Evolutionary conservation across 35 echinoderm and acorn worm genomes (phyloP), one percentile per base, ranked within the genome.

Genomic region (Apostichopus japonicus): DNA sequence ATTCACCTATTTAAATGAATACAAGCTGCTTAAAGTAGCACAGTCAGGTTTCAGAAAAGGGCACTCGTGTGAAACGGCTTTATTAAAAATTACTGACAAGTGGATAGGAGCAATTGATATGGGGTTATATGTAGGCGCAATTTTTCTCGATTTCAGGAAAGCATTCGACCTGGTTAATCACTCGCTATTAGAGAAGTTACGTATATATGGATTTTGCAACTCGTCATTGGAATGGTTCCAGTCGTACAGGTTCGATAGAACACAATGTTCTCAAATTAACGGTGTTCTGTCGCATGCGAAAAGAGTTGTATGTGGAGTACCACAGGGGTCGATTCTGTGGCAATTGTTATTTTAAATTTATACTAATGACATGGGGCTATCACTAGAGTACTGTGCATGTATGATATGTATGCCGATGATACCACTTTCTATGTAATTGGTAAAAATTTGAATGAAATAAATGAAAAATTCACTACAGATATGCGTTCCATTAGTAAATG

Each of bases 21-120:
- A 15, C 65, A 1, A 67, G 14, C 63, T 6, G 11, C n/a, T 88
- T 19, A 62, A 57, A 23, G 63, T 88, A n/a, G 86, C 56, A 16
- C 56, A 88, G 23, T 90, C 88, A 71, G 73, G 21, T n/a, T 90
- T 90, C 52, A 90, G 88, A 61, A 27, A 78, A 90, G 61, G 77
- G 53, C 65, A 90, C 15, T 90, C 88, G 53, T 90, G 88, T 77
- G 72, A 90, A 33, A 77, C 65, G 56, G 72, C 88, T 16, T 51
- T 90, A 51, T 10, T 77, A 5, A 77, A 90, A 55, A 55, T 77
- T 54, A 73, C 67, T 15, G 90, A 92, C 24, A 62, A 79, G 55
- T 92, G 90, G 77, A 59, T 79, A 55, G 24, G 22, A 62, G 19
- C 77, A 13, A 92, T 82, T 70, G 77, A 59, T 24, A 65, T 56